These are phyloP conservation scores for Ataeniobius toweri DNA, from an alignment of 2,797 vertebrate genomes.

Conservation along the genomic window DNA sequence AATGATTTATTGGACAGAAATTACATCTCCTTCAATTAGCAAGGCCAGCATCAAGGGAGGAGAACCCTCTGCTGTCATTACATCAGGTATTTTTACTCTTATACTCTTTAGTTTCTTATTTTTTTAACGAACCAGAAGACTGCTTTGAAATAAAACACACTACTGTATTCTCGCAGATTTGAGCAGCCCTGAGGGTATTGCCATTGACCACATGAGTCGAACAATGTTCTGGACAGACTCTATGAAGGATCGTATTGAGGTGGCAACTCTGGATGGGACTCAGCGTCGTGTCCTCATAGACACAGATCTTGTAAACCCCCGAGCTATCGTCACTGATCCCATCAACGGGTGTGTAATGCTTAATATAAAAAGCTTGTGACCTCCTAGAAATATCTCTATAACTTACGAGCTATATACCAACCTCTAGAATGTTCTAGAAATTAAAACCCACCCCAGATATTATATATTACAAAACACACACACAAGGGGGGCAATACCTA, in stretches of 20 bases:
- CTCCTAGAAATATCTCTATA: not conserved
- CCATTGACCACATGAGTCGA: constrained; percentile 88
- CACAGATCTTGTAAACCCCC: constrained; percentile 88
- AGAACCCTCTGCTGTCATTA: constrained; percentile 83
- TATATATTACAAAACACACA: too few relatives aligned
- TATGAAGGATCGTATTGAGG: constrained; percentile 87
- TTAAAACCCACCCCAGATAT: not conserved
- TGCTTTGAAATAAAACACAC: not conserved
- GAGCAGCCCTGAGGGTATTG: constrained; percentile 90
- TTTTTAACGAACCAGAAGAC: not conserved
- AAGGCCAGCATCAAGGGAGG: constrained; percentile 87
- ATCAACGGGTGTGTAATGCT: constrained; percentile 81
- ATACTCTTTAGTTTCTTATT: not conserved
- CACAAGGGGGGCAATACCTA: too few relatives aligned
- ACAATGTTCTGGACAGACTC: constrained; percentile 96
- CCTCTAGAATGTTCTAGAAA: not conserved
- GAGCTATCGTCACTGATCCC: constrained; percentile 87
- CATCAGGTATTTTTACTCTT: constrained; percentile 75
- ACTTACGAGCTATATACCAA: not conserved
- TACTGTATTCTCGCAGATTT: constrained; percentile 76
- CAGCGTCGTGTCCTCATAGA: constrained; percentile 88
- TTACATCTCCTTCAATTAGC: constrained; percentile 90
- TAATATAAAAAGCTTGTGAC: not conserved
- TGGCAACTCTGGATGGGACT: constrained; percentile 88
- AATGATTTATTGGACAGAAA: constrained; percentile 95